phyloP scores from a whole-genome alignment of 2,797 vertebrate genomes.

The Carcharodon carcharias region DNA sequence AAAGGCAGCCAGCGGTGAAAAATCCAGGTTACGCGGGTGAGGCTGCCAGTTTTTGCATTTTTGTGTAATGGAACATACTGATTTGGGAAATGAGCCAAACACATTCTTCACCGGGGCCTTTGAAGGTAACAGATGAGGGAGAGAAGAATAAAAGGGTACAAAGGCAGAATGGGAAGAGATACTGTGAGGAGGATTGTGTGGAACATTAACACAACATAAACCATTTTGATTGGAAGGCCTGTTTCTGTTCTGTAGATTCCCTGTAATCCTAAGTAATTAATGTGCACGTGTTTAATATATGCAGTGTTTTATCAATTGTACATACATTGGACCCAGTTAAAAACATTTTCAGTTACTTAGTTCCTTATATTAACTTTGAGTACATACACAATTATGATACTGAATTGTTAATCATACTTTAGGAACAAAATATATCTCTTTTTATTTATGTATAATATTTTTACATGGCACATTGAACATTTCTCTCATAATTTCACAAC shows the following conservation, averaged over 20 bases:
- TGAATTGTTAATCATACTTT: not conserved
- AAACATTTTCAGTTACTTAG: not conserved
- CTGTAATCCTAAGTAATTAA: not conserved
- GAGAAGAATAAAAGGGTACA: not conserved
- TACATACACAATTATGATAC: not conserved
- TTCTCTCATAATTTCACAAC: conserved; percentile 21
- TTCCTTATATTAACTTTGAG: not conserved
- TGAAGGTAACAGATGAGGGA: not conserved
- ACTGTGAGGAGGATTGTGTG: not conserved
- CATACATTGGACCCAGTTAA: not conserved
- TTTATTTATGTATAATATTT: not conserved
- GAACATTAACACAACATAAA: not conserved
- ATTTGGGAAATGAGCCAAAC: not conserved
- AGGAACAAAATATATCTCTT: not conserved
- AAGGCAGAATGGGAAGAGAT: not conserved
- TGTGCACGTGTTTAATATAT: not conserved
- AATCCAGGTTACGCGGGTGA: not conserved
- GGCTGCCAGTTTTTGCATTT: not conserved
- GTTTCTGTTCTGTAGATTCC: not conserved
- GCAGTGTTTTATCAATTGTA: not conserved
- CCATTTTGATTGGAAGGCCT: not conserved
- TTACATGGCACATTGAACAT: not conserved
- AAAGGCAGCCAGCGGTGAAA: not conserved
- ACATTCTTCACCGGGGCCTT: not conserved
- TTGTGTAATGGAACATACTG: not conserved